A percentile compares a stretch with the other conserved stretches of the same genome.
These are phyloP conservation scores for Hirtodrosophila trivittata DNA, from an alignment of 2,888 invertebrate species.

Conservation along the genomic window DNA sequence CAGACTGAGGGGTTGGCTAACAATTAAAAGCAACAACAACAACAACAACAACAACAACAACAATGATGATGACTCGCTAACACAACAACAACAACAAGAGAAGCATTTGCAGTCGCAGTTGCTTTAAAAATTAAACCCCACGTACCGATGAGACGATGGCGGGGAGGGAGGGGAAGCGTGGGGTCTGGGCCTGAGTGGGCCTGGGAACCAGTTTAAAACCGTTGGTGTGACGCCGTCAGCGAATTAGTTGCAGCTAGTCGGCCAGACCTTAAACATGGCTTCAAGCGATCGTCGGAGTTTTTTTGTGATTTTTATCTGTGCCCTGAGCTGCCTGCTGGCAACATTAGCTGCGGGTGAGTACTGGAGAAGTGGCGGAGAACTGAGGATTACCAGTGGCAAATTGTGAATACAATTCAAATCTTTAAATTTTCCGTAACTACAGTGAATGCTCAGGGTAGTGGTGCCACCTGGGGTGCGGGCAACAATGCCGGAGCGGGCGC, in stretches of 20 bases:
- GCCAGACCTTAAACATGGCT: conserved; percentile 60
- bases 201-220: conserved; percentile 71
- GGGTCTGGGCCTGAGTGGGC: background rate
- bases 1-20: background rate
- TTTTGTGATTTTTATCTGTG: conserved; percentile 24
- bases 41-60: conserved; percentile 14
- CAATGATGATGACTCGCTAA: conserved; percentile 18
- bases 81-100: conserved; percentile 26
- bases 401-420: background rate
- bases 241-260: conserved; percentile 62
- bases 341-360: conserved; percentile 56
- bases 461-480: conserved; percentile 53
- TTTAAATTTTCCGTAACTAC: background rate
- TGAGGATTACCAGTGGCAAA: conserved; percentile 45
- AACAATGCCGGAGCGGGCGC: conserved; percentile 52
- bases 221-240: conserved; percentile 45
- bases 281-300: conserved; percentile 38
- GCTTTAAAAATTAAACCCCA: too few relatives aligned
- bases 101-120: conserved; percentile 33
- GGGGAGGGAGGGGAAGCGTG: too few relatives aligned
- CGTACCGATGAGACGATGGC: too few relatives aligned
- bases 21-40: conserved; percentile 59
- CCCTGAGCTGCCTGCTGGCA: conserved; percentile 29
- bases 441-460: conserved; percentile 50
- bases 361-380: too few relatives aligned